phyloP scores from a whole-genome alignment of 2,888 invertebrate genomes.

The Chymomyza amoena region DNA sequence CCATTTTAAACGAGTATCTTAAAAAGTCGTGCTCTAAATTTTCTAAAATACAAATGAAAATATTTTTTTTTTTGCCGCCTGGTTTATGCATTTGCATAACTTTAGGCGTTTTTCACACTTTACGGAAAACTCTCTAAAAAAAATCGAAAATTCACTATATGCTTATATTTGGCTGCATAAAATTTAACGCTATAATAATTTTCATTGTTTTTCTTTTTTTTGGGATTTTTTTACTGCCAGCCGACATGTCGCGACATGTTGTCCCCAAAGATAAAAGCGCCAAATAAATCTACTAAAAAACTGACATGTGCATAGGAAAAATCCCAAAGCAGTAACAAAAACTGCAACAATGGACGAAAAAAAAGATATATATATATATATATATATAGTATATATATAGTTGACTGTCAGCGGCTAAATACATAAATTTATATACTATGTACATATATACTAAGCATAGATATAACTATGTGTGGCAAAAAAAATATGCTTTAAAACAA shows the following conservation, averaged over 20 bases:
- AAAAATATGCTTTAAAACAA: constrained; percentile 32
- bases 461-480: neutral
- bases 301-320: neutral
- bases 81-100: neutral
- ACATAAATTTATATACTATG: constrained; percentile 7
- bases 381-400: neutral
- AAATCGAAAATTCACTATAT: constrained; percentile 7
- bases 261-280: constrained; percentile 13
- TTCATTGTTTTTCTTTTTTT: constrained; percentile 26
- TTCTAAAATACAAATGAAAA: neutral
- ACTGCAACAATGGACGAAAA: neutral
- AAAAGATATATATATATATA: neutral
- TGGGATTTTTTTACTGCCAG: constrained; percentile 26
- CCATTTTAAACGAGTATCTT: too few species aligned
- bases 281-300: constrained; percentile 18
- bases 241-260: constrained; percentile 44
- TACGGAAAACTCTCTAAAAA: neutral
- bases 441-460: neutral
- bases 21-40: neutral
- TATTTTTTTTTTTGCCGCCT: neutral
- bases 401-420: constrained; percentile 2
- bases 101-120: neutral
- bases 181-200: constrained; percentile 38
- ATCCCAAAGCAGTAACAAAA: neutral
- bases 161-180: constrained; percentile 26